phyloP scores from a whole-genome alignment of 2,113 vertebrate species.

The Dasyurus viverrinus region DNA sequence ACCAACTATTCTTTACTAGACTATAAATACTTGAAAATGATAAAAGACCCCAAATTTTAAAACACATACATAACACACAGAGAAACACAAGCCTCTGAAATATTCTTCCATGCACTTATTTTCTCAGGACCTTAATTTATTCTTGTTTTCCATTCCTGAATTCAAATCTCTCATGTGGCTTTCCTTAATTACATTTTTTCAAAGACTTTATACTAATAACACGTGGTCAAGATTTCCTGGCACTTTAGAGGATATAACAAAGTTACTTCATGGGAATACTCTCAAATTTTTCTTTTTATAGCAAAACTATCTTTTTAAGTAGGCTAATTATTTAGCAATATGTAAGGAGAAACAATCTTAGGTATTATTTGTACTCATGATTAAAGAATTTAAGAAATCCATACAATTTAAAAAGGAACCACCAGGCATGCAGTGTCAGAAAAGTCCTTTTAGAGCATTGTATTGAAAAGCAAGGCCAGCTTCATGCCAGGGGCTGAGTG shows the following conservation, averaged over 20 bases:
- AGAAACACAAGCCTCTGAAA: neutral
- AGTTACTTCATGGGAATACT: neutral
- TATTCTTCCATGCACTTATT: neutral
- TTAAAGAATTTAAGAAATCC: neutral
- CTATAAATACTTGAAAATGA: neutral
- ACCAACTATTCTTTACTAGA: neutral
- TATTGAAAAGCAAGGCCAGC: neutral
- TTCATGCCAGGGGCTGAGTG: neutral
- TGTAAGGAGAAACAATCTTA: neutral
- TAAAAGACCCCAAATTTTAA: neutral
- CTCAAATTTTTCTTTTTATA: neutral
- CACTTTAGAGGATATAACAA: neutral
- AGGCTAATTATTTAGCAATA: neutral
- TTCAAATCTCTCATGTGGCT: neutral
- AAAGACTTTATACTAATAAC: neutral
- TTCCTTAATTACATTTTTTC: neutral
- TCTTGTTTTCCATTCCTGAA: conserved; percentile 28
- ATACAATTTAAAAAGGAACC: neutral
- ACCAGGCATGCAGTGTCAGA: neutral
- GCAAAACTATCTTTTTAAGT: neutral
- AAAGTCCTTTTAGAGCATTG: neutral
- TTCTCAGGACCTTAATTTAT: neutral
- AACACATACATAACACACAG: neutral
- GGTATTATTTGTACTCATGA: neutral
- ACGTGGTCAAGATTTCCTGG: neutral